Conservation (phyloP, 2,113 vertebrate species). For the Triplophysa tibetana region DNA sequence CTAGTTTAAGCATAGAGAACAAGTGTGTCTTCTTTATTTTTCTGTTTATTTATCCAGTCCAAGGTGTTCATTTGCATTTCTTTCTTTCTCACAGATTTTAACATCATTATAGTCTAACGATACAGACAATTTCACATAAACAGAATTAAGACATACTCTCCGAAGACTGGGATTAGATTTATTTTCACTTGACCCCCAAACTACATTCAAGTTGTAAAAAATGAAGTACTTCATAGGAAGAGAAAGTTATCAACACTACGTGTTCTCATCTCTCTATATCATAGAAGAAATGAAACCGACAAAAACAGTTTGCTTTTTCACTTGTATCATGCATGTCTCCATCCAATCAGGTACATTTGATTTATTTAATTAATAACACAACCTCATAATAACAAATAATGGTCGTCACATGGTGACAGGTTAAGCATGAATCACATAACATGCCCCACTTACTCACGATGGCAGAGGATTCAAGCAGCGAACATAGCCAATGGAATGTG, state of each 20-base stretch:
- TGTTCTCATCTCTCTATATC: constrained; percentile 48
- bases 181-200: not conserved
- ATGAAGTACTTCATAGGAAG: not conserved
- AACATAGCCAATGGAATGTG: constrained; percentile 68
- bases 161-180: not conserved
- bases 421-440: constrained; percentile 76
- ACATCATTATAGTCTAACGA: not conserved
- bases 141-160: constrained; percentile 11
- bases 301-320: constrained; percentile 56
- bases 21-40: not conserved
- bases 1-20: not conserved
- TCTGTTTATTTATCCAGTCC: not conserved
- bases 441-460: constrained; percentile 65
- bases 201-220: constrained; percentile 22
- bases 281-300: constrained; percentile 49
- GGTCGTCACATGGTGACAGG: constrained; percentile 95
- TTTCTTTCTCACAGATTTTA: not conserved
- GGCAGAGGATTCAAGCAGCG: constrained; percentile 49
- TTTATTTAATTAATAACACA: constrained; percentile 72
- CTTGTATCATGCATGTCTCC: constrained; percentile 75
- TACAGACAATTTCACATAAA: not conserved
- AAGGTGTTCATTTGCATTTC: not conserved
- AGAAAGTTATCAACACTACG: constrained; percentile 2
- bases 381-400: constrained; percentile 70
- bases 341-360: constrained; percentile 63